Evolutionary conservation across 2,888 invertebrate species (phyloP), one percentile per base, ranked within the genome.

Genomic region (Allophyes oxyacanthae): DNA sequence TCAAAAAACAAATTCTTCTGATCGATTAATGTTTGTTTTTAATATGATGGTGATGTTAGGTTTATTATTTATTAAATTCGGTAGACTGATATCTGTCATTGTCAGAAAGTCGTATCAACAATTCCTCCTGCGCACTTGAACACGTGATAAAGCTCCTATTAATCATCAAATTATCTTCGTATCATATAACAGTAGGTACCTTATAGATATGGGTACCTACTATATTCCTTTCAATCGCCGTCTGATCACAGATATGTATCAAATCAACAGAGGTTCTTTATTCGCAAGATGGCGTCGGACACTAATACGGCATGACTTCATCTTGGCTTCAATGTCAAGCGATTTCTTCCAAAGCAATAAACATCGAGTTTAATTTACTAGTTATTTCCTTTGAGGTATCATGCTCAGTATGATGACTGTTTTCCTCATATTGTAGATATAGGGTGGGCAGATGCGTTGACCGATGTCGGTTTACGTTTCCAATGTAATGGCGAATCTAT

Each of bases 231-330:
- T 14, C 58, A 64, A 70, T 66, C 48, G 41, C 43, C 3, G 30
- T 36, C 52, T 28, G 65, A 66, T 70, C 71, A 45, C 26, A 36
- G 28, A 28, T 28, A 8, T 28, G 6, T 28, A 28, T 28, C 28
- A 6, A 6, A 48, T 36, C 9, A 13, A 75, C 44, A 72, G 63
- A 58, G 57, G 36, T 9, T 60, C 49, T 60, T 48, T 72, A 64
- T 72, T 40, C 28, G 13, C 41, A 40, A 43, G 4, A 56, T 37
- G 56, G 59, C 57, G 53, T 25, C 36, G 30, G 9, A 40, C 65
- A 43, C 43, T 44, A 65, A 65, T 73, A 68, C 62, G 13, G n/a
- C 58, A 56, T 73, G 73, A 73, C 65, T 72, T 73, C 76, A 73
- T 75, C 56, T 48, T 28, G 32, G 11, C 10, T 33, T 67, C 75